phyloP scores from a whole-genome alignment of 2,888 invertebrate genomes.

The Eurytoma californica region DNA sequence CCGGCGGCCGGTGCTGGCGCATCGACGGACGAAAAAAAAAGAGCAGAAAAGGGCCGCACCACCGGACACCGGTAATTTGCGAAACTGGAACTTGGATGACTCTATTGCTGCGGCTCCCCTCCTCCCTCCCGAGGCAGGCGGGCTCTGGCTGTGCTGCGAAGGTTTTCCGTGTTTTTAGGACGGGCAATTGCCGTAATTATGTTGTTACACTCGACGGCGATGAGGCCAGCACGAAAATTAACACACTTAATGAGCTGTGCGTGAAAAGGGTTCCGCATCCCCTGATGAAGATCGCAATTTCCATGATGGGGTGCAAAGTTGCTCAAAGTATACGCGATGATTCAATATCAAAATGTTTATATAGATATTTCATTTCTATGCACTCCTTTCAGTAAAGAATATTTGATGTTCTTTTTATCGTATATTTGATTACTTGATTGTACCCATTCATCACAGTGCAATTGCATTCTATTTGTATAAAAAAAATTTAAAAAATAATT shows the following conservation, averaged over 20 bases:
- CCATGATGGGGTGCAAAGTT: too few species aligned
- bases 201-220: not conserved
- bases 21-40: not conserved
- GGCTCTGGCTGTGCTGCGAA: not conserved
- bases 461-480: too few species aligned
- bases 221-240: not conserved
- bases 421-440: too few species aligned
- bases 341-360: too few species aligned
- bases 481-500: too few species aligned
- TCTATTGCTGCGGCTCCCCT: slow-evolving; percentile 10
- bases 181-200: slow-evolving; percentile 15
- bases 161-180: slow-evolving; percentile 15
- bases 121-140: not conserved
- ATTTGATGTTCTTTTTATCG: too few species aligned
- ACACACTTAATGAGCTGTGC: not conserved
- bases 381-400: too few species aligned
- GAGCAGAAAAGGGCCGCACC: not conserved
- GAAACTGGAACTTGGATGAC: slow-evolving; percentile 26
- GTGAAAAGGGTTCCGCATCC: not conserved
- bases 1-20: not conserved
- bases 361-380: too few species aligned
- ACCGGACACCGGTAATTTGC: slow-evolving; percentile 14
- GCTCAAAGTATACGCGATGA: too few species aligned
- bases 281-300: too few species aligned
- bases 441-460: too few species aligned